Evolutionary conservation across 2,888 invertebrate species (phyloP), one percentile per base, ranked within the genome.

Genomic region (Chalcosyrphus nemorum): DNA sequence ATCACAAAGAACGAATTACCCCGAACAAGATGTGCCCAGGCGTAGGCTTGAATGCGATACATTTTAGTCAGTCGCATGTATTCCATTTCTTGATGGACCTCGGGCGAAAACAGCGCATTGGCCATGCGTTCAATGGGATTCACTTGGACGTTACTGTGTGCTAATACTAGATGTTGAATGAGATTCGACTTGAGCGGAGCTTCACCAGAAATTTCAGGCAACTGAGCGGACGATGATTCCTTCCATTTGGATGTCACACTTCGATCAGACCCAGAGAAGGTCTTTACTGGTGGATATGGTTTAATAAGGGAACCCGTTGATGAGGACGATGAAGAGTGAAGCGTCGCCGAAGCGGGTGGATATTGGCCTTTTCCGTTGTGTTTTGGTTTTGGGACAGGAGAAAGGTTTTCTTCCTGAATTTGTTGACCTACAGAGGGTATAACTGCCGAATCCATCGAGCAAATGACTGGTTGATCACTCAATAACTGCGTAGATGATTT

Each of bases 1-100:
- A 96, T 92, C 78, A 95, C 92, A 61, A 95, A 93, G 0, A 95
- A 91, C 84, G 95, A 94, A 56, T 94, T 93, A 0, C 94, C 94
- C 38, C 94, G 92, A 45, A 94, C 90, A 50, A 96, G 92, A 1
- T 94, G 93, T 0, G 94, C 93, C 96, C 96, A 96, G 0, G 94
- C 92, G 65, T 95, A 94, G 0, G 93, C 93, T 88, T 97, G 96
- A 29, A 95, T 88, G 6, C 89, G 88, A 82, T 88, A 89, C 21
- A 89, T 82, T 84, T 89, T 87, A 5, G 86, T 88, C n/a, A 89
- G 76, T 13, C 88, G 87, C 88, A 88, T 88, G 45, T 88, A 80
- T 9, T 84, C 86, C 86, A 90, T 87, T 72, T 88, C 88, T 17
- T 86, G 86, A 52, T 88, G 87, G 19, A 90, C 87, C 59, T 88